Base-by-base conservation (phyloP, 2,113 vertebrate species). In the Podarcis raffonei region DNA sequence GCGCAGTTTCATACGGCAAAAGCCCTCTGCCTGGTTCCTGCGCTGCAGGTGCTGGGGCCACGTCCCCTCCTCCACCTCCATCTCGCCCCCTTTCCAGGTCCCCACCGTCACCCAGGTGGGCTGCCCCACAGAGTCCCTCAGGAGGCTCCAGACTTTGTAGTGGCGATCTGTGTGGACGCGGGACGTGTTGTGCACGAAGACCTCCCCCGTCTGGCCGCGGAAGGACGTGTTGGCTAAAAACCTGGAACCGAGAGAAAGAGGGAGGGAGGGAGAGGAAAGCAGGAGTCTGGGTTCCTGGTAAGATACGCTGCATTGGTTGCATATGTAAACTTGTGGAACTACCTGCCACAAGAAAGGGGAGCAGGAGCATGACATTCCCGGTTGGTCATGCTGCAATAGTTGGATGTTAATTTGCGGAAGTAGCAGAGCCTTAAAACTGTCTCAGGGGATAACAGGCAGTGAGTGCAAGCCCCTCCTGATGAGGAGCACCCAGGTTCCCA, bases 21-120 rank as follows among this genome's bases (percentile, higher is more conserved):
- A 1, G 23, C 87, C 81, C 88, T 96, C 92, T 0, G 93, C 39
- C 12, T 89, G 5, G 90, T 92, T 75, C 0, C 89, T 90, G 6
- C 18, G 82, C 12, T 69, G 95, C 13, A 53, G 86, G 7, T 90
- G 96, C 66, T 93, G 96, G 32, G 92, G 96, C 95, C 96, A 96
- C 0, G 93, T 53, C 0, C 96, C 96, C 3, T 97, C 97, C 93
- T 98, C 98, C 32, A 97, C 92, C 81, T 97, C 95, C 94, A 99
- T 96, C 25, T 37, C 92, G 4, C 97, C 97, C 0, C 96, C 95
- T 25, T 68, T 92, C 98, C 98, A 99, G 89, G 95, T 95, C 81
- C 98, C 98, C 92, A 98, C 96, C 0, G 98, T 98, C 88, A 98
- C 98, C 98, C 98, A 99, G 69, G 97, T 96, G 0, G 98, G 98